Percentiles rank a stretch among this genome's conserved stretches.
Evolutionary conservation across 2,888 invertebrate species (phyloP).

Genomic region (Odontocolon sp.): DNA sequence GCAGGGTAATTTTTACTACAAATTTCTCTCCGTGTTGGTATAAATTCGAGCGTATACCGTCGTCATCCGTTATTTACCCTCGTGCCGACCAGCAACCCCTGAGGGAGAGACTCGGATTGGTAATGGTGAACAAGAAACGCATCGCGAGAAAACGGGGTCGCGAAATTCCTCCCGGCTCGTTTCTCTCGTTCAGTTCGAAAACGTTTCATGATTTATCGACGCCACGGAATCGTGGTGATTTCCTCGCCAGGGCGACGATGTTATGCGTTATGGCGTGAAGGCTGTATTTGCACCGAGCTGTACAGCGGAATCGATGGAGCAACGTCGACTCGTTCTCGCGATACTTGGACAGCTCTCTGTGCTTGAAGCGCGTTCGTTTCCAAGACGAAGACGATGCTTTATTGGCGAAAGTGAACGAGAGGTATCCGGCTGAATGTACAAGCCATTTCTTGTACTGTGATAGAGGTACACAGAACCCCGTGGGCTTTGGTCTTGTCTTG

Average conservation of each 20-base stretch:
- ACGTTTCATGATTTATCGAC: slow-evolving; percentile 53
- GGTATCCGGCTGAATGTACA: neutral
- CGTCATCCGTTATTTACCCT: slow-evolving; percentile 4
- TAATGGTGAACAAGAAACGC: slow-evolving; percentile 1
- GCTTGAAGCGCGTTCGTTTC: slow-evolving; percentile 10
- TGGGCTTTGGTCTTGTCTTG: neutral
- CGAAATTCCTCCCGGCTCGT: slow-evolving; percentile 46
- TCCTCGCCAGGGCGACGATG: slow-evolving; percentile 28
- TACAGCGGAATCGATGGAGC: slow-evolving; percentile 22
- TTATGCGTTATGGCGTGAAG: slow-evolving; percentile 11
- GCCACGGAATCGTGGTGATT: slow-evolving; percentile 26
- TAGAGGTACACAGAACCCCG: neutral
- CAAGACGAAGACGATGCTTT: slow-evolving; percentile 36
- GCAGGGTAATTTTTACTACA: too few species aligned
- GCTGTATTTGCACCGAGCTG: neutral
- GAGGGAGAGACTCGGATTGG: slow-evolving; percentile 26
- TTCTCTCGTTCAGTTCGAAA: slow-evolving; percentile 37
- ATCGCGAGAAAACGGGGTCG: slow-evolving; percentile 38
- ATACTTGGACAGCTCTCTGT: slow-evolving; percentile 8
- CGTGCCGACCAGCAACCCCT: neutral
- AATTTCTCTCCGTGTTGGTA: too few species aligned
- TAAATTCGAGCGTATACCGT: neutral
- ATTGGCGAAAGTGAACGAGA: slow-evolving; percentile 43
- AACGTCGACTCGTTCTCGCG: slow-evolving; percentile 13
- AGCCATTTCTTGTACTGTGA: neutral